Base-by-base conservation (phyloP, 2,113 vertebrate genomes). In the Lates calcarifer region DNA sequence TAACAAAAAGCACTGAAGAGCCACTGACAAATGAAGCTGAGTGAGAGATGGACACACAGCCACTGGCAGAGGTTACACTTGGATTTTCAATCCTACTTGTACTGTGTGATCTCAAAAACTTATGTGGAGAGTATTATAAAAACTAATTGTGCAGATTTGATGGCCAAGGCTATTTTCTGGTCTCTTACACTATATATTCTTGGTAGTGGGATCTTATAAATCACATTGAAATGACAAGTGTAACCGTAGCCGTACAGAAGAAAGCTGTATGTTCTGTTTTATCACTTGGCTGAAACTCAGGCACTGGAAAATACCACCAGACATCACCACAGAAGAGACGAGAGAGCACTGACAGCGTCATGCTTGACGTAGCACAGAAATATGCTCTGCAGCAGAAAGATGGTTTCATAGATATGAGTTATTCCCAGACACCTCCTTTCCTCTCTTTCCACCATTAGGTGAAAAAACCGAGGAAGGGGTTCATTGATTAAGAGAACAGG, bases 241-340 rank as follows among this genome's bases (percentile, higher is more conserved):
- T 85, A 90, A 83, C 70, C 51, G n/a, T 22, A 28, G 81, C 84
- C 61, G 14, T 18, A 76, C 75, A 79, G 49, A 77, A n/a, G 77
- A 69, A 87, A 84, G 84, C 76, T 80, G 57, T 76, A 66, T 64
- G 80, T 41, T 81, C 31, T 37, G 60, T 85, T 80, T 85, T 28
- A 61, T 70, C 63, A 29, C 61, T 79, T 43, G 10, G 68, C 63
- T 57, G 55, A 85, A 26, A 66, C 74, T 57, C 80, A 81, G 82
- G 86, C 80, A 39, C 78, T 67, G 87, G 65, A 89, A 88, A 89
- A 89, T 85, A 89, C 83, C 90, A 91, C 89, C 88, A 86, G 82
- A 90, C 87, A 2, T 88, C 87, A 89, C 84, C 87, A 91, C 92
- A 92, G 86, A 91, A 90, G 86, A 93, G 88, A 91, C 63, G 41